Base-by-base conservation (phyloP, 2,888 invertebrate species). In the Oxytorus armatus region DNA sequence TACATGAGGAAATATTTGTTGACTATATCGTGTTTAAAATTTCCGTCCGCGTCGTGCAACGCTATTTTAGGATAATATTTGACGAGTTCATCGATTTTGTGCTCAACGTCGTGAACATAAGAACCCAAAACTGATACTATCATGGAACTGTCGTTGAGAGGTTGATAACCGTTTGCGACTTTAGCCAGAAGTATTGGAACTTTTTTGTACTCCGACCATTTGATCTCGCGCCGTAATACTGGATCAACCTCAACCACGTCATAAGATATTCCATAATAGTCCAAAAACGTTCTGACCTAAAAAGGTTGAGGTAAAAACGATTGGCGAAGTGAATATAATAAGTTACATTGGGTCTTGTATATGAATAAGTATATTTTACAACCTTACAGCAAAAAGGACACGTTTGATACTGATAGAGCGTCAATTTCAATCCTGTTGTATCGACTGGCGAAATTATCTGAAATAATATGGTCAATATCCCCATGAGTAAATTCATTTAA, bases 311-410 rank as follows among this genome's bases (percentile, higher is more conserved):
- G 5, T 18, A 42, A 42, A 42, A 14, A 14, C 47, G 14, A n/a
- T n/a, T 1, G n/a, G 18, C n/a, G 0, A 25, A n/a, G 11, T 10
- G 1, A 29, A 3, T 14, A 0, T n/a, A 39, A 16, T n/a, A 0
- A 3, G 14, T 21, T 29, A 0, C 0, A n/a, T 36, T 1, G 0
- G 11, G 0, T 42, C 63, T 36, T 11, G 23, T 23, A 3, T 4
- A 10, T 36, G 8, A 8, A 57, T 57, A 16, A 10, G 14, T 8
- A 18, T 39, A 49, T 55, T 68, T 18, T 63, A 77, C 75, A 16
- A 96, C 96, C 93, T 99, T 99, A 90, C 98, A 98, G 92, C 99
- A 99, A 92, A 99, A 99, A 0, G 99, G 99, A 89, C 99, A 99
- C 0, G 98, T 98, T 88, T 98, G 97, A 90, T 98, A 99, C 93